Evolutionary conservation across 2,888 invertebrate genomes (phyloP).

Genomic region (Caenorhabditis wallacei): DNA sequence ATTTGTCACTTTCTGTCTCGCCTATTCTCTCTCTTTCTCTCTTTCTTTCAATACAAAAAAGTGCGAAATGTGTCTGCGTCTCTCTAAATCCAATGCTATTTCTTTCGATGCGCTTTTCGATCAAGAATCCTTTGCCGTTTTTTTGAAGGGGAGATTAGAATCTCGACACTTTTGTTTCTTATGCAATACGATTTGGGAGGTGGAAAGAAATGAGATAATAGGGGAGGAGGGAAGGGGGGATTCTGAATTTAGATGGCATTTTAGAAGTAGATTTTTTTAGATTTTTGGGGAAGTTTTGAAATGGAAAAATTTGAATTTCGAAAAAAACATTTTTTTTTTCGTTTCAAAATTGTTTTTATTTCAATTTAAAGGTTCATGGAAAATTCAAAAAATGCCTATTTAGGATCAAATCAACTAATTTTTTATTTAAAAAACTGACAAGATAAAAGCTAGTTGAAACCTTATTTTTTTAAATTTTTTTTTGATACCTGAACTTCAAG

Average conservation of each 20-base stretch:
- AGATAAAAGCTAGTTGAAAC: too few species aligned
- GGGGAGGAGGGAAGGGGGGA: not conserved
- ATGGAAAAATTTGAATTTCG: too few species aligned
- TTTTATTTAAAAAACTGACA: too few species aligned
- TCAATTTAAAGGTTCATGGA: too few species aligned
- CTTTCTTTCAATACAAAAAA: conserved; percentile 8
- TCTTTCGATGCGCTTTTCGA: conserved; percentile 25
- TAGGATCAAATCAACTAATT: too few species aligned
- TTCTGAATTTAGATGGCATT: not conserved
- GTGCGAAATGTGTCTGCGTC: conserved; percentile 43
- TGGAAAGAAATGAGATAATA: not conserved
- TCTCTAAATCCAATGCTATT: conserved; percentile 4
- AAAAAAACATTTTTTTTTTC: too few species aligned
- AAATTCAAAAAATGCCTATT: too few species aligned
- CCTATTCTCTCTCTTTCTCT: not conserved
- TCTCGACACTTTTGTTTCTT: conserved; percentile 50
- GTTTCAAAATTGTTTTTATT: too few species aligned
- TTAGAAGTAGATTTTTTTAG: too few species aligned
- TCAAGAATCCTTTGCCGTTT: conserved; percentile 28
- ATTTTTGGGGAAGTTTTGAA: too few species aligned
- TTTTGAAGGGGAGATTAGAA: conserved; percentile 33
- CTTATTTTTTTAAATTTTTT: too few species aligned
- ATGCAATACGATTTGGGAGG: conserved; percentile 14
- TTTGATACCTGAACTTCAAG: too few species aligned
- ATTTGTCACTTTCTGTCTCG: conserved; percentile 43